Base-by-base conservation (phyloP, 1,140 invertebrate genomes). In the Zelostemma sp. region DNA sequence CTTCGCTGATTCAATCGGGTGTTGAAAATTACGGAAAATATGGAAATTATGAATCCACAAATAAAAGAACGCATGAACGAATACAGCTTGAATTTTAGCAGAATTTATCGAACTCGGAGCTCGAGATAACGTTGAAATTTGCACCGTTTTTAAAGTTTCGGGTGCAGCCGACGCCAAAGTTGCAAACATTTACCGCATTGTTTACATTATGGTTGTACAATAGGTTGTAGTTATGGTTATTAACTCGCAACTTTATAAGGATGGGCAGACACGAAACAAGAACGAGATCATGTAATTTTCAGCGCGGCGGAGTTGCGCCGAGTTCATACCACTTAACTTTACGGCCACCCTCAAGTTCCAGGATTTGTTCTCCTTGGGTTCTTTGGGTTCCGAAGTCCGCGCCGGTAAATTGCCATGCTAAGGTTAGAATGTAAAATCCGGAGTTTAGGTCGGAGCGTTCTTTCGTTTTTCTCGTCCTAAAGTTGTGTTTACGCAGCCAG, bases 161-260 rank as follows among this genome's bases (percentile, higher is more conserved):
- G n/a, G n/a, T n/a, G n/a, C n/a, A n/a, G n/a, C n/a, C n/a, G n/a
- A n/a, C n/a, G n/a, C n/a, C 25, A 28, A 35, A 35, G 33, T 35
- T 35, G 11, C 33, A n/a, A n/a, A 35, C 33, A n/a, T 35, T 35
- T n/a, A 5, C n/a, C 11, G 33, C 33, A 35, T 45, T 16, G 41
- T 45, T 45, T 45, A 16, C 33, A 14, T 16, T 12, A 40, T 49
- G 54, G 50, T 58, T 53, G 55, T 28, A 47, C 47, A 14, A 31
- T 31, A 15, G 43, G 54, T 48, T 55, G 53, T 56, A 49, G 45
- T 33, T 16, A 12, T 17, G 12, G 64, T 57, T 68, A 60, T 68
- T 61, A 61, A 61, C 55, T 31, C 33, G 55, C 50, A 57, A 68
- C 51, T 68, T 68, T 68, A 68, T 55, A 57, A 51, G 54, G 61